Evolutionary conservation across 2,888 invertebrate genomes (phyloP), one percentile per base, ranked within the genome.

Genomic region (Nezara viridula): DNA sequence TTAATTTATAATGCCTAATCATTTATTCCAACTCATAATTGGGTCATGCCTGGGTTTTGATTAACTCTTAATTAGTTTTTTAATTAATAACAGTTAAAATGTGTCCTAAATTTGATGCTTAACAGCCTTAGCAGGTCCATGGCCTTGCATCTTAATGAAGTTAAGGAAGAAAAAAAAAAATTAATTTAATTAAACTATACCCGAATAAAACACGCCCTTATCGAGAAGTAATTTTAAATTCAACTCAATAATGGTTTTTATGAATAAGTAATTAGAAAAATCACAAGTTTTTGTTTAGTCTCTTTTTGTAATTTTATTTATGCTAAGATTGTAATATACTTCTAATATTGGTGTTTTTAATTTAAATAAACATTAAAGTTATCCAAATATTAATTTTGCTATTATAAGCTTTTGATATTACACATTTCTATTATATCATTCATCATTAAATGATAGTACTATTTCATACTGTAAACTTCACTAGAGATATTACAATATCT

Each of bases 61-160:
- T 60, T 60, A 60, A 60, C 27, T 60, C 27, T 60, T 60, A 60
- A 60, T 60, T 60, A 60, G 60, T 60, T 60, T 60, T 27, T 60
- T 60, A 60, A 60, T 60, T 60, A 60, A 60, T 60, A 60, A 60
- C 27, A 10, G 4, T 27, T 27, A 60, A 60, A 60, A 60, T 27
- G 27, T 60, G 14, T 60, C 27, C 60, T 5, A 16, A 60, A 60
- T 60, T 60, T 60, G 27, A 5, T 27, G 6, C 60, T 60, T 60
- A 60, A 27, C 27, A 60, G 60, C 14, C 27, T 60, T 60, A 27
- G 60, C 0, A 60, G 12, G 60, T 27, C 60, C 60, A 60, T 60
- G 60, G 14, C 27, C 60, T 27, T 60, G 60, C 60, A 60, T 60
- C 27, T 60, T 60, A 27, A 60, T 60, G 60, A 27, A 16, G 60